phyloP scores from a whole-genome alignment of 2,113 vertebrate genomes.

The Alouatta palliata region DNA sequence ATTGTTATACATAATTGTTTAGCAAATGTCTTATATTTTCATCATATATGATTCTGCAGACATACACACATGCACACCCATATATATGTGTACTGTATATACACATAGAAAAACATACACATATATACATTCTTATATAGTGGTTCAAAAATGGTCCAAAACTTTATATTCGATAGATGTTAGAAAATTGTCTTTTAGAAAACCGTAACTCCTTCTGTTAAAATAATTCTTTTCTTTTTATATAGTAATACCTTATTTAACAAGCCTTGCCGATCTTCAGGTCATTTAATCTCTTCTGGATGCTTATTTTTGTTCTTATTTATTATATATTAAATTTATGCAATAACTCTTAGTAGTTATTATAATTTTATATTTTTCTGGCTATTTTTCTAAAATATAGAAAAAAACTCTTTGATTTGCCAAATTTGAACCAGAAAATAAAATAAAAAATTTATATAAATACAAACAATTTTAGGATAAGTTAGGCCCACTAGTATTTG shows the following conservation, averaged over 20 bases:
- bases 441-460: background rate
- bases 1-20: background rate
- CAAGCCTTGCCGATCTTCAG: background rate
- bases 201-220: background rate
- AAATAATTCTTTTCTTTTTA: background rate
- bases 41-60: background rate
- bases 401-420: background rate
- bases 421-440: background rate
- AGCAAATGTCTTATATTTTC: background rate
- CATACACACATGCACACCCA: background rate
- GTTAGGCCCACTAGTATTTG: background rate
- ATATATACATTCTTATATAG: background rate
- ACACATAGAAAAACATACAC: background rate
- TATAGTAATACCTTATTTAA: background rate
- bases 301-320: background rate
- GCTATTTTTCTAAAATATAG: background rate
- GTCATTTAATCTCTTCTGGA: background rate
- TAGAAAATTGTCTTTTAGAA: background rate
- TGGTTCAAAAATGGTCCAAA: background rate
- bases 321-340: background rate
- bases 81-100: background rate
- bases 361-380: background rate
- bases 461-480: background rate
- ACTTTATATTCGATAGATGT: background rate
- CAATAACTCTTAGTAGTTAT: background rate